Conservation (phyloP, 2,888 invertebrate genomes). For the Tetropium fuscum region DNA sequence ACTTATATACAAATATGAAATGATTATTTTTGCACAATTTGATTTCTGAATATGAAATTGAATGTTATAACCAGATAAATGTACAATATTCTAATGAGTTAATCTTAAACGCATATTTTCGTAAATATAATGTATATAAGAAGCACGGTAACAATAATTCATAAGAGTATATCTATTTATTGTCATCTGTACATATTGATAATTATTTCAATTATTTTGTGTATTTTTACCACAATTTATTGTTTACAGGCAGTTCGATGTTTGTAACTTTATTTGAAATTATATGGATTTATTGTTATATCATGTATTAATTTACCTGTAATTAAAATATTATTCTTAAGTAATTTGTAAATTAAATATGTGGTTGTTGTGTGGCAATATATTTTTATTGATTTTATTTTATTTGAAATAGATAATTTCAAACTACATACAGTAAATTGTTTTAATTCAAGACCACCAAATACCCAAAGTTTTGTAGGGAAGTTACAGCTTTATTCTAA, state of each 20-base stretch:
- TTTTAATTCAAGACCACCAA: too few species aligned
- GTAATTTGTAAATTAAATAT: slow-evolving; percentile 16
- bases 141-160: slow-evolving; percentile 10
- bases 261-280: slow-evolving; percentile 2
- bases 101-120: slow-evolving; percentile 24
- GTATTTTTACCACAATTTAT: slow-evolving; percentile 17
- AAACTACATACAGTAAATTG: not conserved
- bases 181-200: slow-evolving; percentile 22
- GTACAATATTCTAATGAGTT: slow-evolving; percentile 20
- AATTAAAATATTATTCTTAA: slow-evolving; percentile 13
- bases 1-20: too few species aligned
- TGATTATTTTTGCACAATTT: slow-evolving; percentile 4
- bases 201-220: slow-evolving; percentile 16
- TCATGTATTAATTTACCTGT: slow-evolving; percentile 15
- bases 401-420: slow-evolving; percentile 39
- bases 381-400: slow-evolving; percentile 45
- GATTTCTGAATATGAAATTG: slow-evolving; percentile 19
- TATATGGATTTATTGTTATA: slow-evolving; percentile 25
- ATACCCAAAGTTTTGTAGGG: too few species aligned
- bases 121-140: slow-evolving; percentile 25
- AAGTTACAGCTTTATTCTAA: too few species aligned
- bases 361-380: slow-evolving; percentile 38
- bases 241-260: not conserved
- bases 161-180: slow-evolving; percentile 21
- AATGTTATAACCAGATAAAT: slow-evolving; percentile 16